These are phyloP conservation scores for Chelonia mydas DNA, from an alignment of 2,797 vertebrate species.

Conservation along the genomic window DNA sequence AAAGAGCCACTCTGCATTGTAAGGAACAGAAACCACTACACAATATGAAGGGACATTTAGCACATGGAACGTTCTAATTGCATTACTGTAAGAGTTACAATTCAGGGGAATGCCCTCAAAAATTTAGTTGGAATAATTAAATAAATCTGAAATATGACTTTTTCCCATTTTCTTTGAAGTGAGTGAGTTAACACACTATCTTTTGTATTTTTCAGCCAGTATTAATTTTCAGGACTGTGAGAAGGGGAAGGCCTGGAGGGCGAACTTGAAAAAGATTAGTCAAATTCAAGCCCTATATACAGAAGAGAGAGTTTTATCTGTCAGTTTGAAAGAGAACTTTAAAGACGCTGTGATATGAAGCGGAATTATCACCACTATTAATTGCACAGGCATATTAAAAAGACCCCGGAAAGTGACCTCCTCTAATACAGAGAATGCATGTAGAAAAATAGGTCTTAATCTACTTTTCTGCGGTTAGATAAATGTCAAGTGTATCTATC, in stretches of 20 bases:
- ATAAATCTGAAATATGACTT: constrained; percentile 47
- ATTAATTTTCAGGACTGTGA: constrained; percentile 81
- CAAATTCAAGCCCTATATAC: constrained; percentile 78
- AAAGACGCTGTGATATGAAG: constrained; percentile 79
- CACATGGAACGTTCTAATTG: constrained; percentile 22
- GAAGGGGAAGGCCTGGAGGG: constrained; percentile 71
- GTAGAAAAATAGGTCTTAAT: constrained; percentile 86
- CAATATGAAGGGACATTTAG: constrained; percentile 12
- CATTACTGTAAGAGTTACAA: constrained; percentile 37
- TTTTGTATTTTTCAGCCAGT: constrained; percentile 82
- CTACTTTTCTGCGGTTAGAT: constrained; percentile 82
- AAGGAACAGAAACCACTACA: constrained; percentile 25
- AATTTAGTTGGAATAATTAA: constrained; percentile 83
- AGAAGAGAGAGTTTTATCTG: constrained; percentile 80
- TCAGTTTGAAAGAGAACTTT: constrained; percentile 80
- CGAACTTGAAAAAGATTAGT: constrained; percentile 83
- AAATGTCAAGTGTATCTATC: constrained; percentile 90
- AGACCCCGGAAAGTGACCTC: constrained; percentile 85
- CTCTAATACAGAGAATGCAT: constrained; percentile 83
- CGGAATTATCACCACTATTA: constrained; percentile 84
- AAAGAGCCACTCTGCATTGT: neutral
- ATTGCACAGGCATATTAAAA: constrained; percentile 87
- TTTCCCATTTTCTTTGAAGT: constrained; percentile 65
- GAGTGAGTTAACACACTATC: constrained; percentile 63
- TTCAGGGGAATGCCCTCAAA: constrained; percentile 57